Percentiles rank a stretch among this genome's conserved stretches.
Evolutionary conservation across 2,888 invertebrate genomes (phyloP).

Genomic region (Nymphalis urticae): DNA sequence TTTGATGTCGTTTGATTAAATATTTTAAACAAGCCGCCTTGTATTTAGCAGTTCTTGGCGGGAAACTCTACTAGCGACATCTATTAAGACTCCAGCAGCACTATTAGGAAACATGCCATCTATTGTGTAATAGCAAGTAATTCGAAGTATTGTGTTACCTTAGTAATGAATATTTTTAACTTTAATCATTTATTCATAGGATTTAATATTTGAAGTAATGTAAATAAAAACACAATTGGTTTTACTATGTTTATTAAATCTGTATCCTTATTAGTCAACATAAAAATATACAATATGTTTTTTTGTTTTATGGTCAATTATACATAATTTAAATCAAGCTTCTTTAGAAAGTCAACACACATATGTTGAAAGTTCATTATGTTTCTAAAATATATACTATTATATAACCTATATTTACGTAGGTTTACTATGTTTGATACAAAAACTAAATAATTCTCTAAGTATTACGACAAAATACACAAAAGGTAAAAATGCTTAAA

Average conservation of each 20-base stretch:
- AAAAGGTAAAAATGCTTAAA: constrained; percentile 11
- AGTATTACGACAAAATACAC: constrained; percentile 13
- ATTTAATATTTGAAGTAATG: too few species aligned
- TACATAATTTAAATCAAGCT: constrained; percentile 14
- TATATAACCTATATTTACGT: neutral
- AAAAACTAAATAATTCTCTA: constrained; percentile 11
- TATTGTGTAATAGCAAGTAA: constrained; percentile 50
- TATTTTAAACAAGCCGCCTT: constrained; percentile 72
- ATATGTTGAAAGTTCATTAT: neutral
- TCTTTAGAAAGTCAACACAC: constrained; percentile 7
- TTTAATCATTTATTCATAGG: too few species aligned
- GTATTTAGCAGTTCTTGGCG: constrained; percentile 44
- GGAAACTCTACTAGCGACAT: constrained; percentile 50
- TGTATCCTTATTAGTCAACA: constrained; percentile 25
- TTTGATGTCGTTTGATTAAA: constrained; percentile 72
- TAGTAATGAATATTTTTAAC: neutral
- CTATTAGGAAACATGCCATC: constrained; percentile 49
- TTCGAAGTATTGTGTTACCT: neutral
- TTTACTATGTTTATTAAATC: constrained; percentile 20
- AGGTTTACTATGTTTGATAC: constrained; percentile 10
- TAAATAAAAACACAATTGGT: constrained; percentile 8
- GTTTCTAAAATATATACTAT: constrained; percentile 9
- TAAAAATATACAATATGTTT: constrained; percentile 29
- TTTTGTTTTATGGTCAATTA: constrained; percentile 16
- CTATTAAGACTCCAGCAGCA: constrained; percentile 39